Evolutionary conservation across 92 coral and sea anemone species (phyloP), one percentile per base, ranked within the genome.

Genomic region (Epizoanthus ramosus): DNA sequence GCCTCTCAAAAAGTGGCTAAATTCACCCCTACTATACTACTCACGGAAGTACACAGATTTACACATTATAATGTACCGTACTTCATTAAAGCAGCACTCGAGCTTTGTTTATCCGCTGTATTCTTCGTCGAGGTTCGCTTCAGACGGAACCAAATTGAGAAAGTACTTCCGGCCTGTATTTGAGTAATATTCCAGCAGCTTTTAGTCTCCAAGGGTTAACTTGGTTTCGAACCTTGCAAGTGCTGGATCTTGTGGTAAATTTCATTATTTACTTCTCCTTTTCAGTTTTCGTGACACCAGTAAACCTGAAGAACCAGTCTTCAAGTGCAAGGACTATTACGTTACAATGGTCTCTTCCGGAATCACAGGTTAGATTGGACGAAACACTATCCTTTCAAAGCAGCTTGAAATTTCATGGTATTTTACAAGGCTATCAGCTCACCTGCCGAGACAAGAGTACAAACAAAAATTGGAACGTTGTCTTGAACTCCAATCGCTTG

Each of bases 221-320:
- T 13, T 50, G 54, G 15, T 50, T 9, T 50, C 1, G 43, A 12
- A 2, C 15, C 15, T 12, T 50, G 8, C 54, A 50, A 50, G 54
- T 50, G 54, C 54, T 50, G 14, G 54, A 12, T 50, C 2, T 0
- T 12, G 17, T 8, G 15, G 9, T 17, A 28, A 16, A 3, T 67
- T 10, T 14, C 2, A 6, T 15, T 67, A 67, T 33, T 33, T 17
- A 2, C 28, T 28, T 28, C 31, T 67, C 22, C n/a, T 33, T 28
- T 67, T 25, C 71, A 67, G 71, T 67, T 67, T 67, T 25, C 23
- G 71, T 67, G 21, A 16, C 71, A 16, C 47, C 71, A 15, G 71
- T 67, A 67, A 33, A 67, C 19, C 71, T 67, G 45, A 67, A 1
- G 19, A 67, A 10, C 28, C 23, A 22, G 16, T 10, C 25, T 33